phyloP scores from a whole-genome alignment of 2,888 invertebrate genomes.

The Endomychus coccineus region DNA sequence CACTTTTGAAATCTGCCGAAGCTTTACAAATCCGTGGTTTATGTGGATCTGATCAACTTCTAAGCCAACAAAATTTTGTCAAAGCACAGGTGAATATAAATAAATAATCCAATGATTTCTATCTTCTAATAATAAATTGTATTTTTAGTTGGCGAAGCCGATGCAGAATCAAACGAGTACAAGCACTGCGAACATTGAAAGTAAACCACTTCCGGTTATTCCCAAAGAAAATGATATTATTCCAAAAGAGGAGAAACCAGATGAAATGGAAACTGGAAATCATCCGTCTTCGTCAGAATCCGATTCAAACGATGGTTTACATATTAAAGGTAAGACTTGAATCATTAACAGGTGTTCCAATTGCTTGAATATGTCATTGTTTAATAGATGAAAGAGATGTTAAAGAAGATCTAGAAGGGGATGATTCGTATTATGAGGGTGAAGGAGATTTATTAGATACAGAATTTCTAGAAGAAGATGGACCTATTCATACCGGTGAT shows the following conservation, averaged over 20 bases:
- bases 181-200: too few species aligned
- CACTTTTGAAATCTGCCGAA: constrained; percentile 75
- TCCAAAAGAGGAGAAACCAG: constrained; percentile 35
- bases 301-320: constrained; percentile 39
- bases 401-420: constrained; percentile 36
- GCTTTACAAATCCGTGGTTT: constrained; percentile 73
- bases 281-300: constrained; percentile 40
- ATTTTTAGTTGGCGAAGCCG: constrained; percentile 1
- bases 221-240: constrained; percentile 3
- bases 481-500: constrained; percentile 30
- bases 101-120: too few species aligned
- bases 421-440: constrained; percentile 40
- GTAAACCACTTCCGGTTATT: too few species aligned
- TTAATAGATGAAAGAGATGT: constrained; percentile 18
- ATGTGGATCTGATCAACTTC: constrained; percentile 43
- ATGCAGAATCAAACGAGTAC: neutral
- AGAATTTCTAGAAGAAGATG: constrained; percentile 40
- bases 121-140: too few species aligned
- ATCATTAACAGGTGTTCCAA: neutral
- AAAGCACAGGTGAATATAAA: constrained; percentile 26
- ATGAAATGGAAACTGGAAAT: constrained; percentile 31
- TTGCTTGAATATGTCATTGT: neutral
- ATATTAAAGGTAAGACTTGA: constrained; percentile 29
- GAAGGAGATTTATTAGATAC: constrained; percentile 42
- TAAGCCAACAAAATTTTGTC: constrained; percentile 40